Percentiles rank a stretch among this genome's conserved stretches.
These are phyloP conservation scores for Beroe ovata DNA, from an alignment of 37 sponge, comb jelly and placozoan genomes.

Conservation along the genomic window DNA sequence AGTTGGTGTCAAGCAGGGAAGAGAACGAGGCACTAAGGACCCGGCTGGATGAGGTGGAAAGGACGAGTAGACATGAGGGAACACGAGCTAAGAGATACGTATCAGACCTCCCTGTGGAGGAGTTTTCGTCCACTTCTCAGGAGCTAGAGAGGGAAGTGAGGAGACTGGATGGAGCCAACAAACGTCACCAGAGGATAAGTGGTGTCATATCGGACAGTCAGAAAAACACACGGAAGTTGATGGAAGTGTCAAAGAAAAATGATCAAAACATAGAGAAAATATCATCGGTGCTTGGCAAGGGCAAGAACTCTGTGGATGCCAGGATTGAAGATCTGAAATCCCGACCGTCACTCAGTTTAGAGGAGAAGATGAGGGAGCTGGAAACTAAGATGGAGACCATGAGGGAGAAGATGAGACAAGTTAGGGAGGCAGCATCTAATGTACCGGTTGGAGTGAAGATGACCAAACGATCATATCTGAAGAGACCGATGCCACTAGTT, in stretches of 20 bases:
- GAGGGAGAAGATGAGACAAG: conserved; percentile 10
- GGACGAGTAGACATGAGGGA: neutral
- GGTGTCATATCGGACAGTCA: neutral
- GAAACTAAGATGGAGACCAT: conserved; percentile 13
- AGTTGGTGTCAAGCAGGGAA: neutral
- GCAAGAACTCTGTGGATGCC: neutral
- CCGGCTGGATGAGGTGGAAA: neutral
- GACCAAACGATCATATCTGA: conserved; percentile 1
- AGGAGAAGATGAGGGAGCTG: conserved; percentile 45
- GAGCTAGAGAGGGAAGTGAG: neutral
- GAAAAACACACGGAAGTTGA: neutral
- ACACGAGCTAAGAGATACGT: conserved; percentile 52
- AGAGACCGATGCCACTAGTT: conserved; percentile 20
- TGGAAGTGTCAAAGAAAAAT: neutral
- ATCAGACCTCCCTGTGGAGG: neutral
- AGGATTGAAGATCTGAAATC: conserved; percentile 21
- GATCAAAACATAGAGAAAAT: neutral
- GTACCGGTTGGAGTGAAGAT: conserved; percentile 36
- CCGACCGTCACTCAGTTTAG: conserved; percentile 10
- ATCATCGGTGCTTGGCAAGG: neutral
- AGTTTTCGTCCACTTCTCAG: neutral
- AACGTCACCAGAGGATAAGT: neutral
- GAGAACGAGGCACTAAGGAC: conserved; percentile 3
- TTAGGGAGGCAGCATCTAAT: neutral
- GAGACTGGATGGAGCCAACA: neutral